Conservation (phyloP, 2,113 vertebrate species). For the Ellobius talpinus region DNA sequence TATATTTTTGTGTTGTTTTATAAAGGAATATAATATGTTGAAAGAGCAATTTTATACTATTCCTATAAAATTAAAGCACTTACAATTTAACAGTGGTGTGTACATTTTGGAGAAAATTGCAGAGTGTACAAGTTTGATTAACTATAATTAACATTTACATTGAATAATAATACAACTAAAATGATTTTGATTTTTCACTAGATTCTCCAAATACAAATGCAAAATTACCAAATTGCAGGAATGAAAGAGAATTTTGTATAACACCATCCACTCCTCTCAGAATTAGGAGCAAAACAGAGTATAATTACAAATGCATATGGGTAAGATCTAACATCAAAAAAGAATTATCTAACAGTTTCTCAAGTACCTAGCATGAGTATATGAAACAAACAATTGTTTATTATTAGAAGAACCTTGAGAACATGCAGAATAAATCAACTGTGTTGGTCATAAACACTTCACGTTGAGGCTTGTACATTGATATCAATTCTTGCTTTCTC, state of each 20-base stretch:
- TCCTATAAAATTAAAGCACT: conserved; percentile 3
- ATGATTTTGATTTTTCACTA: conserved; percentile 78
- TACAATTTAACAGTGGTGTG: conserved; percentile 64
- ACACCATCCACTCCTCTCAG: not conserved
- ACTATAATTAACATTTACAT: conserved; percentile 78
- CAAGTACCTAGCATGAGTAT: not conserved
- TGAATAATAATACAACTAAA: conserved; percentile 75
- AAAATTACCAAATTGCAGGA: conserved; percentile 39
- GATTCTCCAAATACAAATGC: conserved; percentile 67
- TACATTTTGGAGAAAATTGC: conserved; percentile 48
- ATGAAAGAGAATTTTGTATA: not conserved
- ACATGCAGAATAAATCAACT: no score
- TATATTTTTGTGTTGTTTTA: not conserved
- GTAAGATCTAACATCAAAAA: not conserved
- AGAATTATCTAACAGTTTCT: not conserved
- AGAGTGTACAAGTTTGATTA: conserved; percentile 73
- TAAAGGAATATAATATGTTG: not conserved
- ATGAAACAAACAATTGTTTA: not conserved
- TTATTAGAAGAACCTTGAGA: not conserved
- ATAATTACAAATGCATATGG: not conserved
- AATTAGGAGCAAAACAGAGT: not conserved
- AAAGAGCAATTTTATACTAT: conserved; percentile 26
- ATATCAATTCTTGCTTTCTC: not conserved
- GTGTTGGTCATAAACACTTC: not conserved
- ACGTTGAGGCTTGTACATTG: not conserved